Percentiles rank a stretch among this genome's conserved stretches.
Evolutionary conservation across 2,113 vertebrate species (phyloP).

Genomic region (Pycnonotus jocosus): DNA sequence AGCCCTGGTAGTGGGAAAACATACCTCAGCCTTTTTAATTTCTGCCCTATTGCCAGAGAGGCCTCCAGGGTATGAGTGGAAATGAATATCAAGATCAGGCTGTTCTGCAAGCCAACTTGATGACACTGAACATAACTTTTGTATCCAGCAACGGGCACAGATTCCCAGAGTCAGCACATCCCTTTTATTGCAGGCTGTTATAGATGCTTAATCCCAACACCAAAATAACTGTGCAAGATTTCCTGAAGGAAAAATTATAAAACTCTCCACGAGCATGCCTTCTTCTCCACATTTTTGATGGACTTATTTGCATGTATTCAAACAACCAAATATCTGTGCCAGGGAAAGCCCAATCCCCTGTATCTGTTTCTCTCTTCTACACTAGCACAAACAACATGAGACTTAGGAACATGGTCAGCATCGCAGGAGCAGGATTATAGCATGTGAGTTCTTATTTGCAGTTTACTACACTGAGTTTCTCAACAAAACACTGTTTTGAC

Average conservation of each 20-base stretch:
- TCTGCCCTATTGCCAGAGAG: background rate
- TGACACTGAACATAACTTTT: background rate
- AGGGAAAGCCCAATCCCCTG: background rate
- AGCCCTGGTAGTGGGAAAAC: background rate
- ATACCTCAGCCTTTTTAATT: background rate
- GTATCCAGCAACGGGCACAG: background rate
- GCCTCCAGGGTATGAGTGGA: background rate
- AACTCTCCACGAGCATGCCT: background rate
- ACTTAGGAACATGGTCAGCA: background rate
- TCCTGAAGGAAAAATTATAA: background rate
- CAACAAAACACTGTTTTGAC: background rate
- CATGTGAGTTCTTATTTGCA: background rate
- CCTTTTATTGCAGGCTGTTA: background rate
- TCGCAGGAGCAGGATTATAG: background rate
- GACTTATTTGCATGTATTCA: background rate
- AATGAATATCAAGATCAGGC: background rate
- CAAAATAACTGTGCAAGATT: background rate
- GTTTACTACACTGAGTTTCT: background rate
- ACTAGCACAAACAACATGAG: rapidly evolving
- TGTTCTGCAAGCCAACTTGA: background rate
- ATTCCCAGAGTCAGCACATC: background rate
- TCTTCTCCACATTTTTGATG: background rate
- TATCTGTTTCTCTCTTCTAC: background rate
- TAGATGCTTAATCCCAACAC: background rate
- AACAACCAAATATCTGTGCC: background rate